Conservation (phyloP, 2,113 vertebrate species). For the Motacilla alba region DNA sequence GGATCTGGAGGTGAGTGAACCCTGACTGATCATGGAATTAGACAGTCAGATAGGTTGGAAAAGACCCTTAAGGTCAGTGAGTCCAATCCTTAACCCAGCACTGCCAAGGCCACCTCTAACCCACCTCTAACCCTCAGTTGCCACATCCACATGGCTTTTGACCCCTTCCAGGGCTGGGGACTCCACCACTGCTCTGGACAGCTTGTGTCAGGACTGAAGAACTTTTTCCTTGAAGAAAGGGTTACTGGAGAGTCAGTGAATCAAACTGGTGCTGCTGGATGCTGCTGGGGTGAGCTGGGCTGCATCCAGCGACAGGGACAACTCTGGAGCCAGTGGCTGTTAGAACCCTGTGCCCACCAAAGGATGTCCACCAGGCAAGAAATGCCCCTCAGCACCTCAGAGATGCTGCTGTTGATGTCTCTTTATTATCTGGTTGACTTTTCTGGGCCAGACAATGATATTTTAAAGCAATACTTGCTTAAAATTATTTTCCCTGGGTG, state of each 20-base stretch:
- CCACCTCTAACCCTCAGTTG: background rate
- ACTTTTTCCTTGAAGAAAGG: background rate
- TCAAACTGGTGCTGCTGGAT: background rate
- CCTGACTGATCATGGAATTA: background rate
- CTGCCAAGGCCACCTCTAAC: background rate
- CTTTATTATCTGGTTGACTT: background rate
- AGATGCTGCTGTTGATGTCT: accelerated
- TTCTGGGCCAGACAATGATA: background rate
- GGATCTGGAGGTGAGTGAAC: background rate
- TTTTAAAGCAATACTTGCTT: background rate
- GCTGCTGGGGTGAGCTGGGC: background rate
- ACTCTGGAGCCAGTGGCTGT: background rate
- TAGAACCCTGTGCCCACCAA: background rate
- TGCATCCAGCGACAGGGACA: accelerated
- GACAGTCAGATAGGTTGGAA: background rate
- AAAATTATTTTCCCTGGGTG: background rate
- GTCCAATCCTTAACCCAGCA: background rate
- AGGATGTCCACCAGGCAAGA: background rate
- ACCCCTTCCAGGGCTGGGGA: background rate
- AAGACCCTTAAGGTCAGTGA: background rate
- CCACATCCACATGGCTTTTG: background rate
- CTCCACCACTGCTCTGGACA: background rate
- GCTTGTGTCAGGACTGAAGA: background rate
- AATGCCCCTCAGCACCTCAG: background rate
- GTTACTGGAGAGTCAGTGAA: background rate